Conservation (phyloP, 1,140 invertebrate genomes). For the Musca vetustissima region DNA sequence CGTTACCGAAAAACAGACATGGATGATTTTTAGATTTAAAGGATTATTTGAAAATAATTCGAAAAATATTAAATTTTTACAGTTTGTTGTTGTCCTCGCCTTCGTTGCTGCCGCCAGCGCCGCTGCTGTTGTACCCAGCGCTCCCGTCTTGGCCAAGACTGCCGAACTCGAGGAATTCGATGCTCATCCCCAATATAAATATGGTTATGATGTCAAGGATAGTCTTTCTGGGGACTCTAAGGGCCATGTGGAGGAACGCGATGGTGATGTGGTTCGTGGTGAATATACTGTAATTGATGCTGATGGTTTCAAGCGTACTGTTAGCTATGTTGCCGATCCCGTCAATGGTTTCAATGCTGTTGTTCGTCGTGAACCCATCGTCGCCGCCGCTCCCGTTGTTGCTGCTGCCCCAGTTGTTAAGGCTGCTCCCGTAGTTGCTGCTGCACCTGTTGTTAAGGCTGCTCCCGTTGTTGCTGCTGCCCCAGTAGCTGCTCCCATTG, state of each 20-base stretch:
- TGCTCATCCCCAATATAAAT: slow-evolving; percentile 59
- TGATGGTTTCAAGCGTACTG: slow-evolving; percentile 50
- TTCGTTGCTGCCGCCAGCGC: slow-evolving; percentile 36
- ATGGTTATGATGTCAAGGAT: slow-evolving; percentile 63
- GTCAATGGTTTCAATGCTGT: slow-evolving; percentile 41
- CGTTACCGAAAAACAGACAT: too few relatives aligned
- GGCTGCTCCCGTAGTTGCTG: too few relatives aligned
- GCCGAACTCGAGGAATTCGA: slow-evolving; percentile 20
- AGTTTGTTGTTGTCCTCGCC: slow-evolving; percentile 25
- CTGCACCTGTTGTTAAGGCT: too few relatives aligned
- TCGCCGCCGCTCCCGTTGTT: slow-evolving; percentile 32
- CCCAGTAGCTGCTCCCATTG: too few relatives aligned
- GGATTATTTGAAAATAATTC: too few relatives aligned
- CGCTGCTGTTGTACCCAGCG: slow-evolving; percentile 14
- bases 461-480: too few relatives aligned
- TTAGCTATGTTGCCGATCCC: slow-evolving; percentile 41
- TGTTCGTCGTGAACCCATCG: slow-evolving; percentile 46
- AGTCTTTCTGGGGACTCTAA: slow-evolving; percentile 64
- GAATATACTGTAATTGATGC: slow-evolving; percentile 58
- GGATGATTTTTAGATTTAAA: too few relatives aligned
- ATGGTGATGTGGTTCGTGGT: slow-evolving; percentile 57
- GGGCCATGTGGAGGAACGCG: slow-evolving; percentile 60
- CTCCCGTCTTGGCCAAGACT: slow-evolving; percentile 30
- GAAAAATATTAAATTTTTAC: neutral
- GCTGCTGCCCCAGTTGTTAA: neutral